phyloP scores from a whole-genome alignment of 2,888 invertebrate species.

The Ditylenchus weischeri region DNA sequence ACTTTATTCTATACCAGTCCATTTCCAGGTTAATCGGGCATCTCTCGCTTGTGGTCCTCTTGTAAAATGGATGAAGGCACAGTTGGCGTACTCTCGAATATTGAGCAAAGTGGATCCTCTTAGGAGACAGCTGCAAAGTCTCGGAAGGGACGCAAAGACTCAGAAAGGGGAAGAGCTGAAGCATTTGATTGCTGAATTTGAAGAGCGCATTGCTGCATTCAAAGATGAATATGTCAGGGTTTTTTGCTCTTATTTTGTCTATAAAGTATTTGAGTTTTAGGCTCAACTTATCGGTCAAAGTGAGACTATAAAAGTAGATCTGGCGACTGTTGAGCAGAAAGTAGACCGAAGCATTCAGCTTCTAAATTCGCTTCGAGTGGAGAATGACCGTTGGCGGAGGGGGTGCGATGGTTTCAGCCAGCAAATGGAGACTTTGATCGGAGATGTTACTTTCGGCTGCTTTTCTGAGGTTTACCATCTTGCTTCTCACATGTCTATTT shows the following conservation, averaged over 20 bases:
- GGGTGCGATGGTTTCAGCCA: constrained; percentile 96
- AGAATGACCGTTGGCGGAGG: constrained; percentile 84
- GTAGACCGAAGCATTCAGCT: constrained; percentile 90
- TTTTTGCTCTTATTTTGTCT: too few species aligned
- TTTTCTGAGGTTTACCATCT: constrained; percentile 90
- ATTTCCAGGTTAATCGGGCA: constrained; percentile 72
- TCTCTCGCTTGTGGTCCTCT: constrained; percentile 98
- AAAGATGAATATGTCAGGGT: constrained; percentile 77
- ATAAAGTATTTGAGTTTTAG: constrained; percentile 60
- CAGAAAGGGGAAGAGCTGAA: constrained; percentile 87
- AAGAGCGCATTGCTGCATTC: constrained; percentile 71
- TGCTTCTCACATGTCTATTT: constrained; percentile 72
- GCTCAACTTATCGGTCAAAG: constrained; percentile 97
- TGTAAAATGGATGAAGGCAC: constrained; percentile 99
- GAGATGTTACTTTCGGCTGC: constrained; percentile 82
- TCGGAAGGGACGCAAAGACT: constrained; percentile 88
- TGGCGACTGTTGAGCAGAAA: constrained; percentile 96
- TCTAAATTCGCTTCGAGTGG: constrained; percentile 87
- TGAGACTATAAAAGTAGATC: constrained; percentile 93
- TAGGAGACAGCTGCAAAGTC: constrained; percentile 82
- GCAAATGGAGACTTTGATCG: constrained; percentile 98
- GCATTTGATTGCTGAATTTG: constrained; percentile 64
- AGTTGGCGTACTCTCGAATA: constrained; percentile 98
- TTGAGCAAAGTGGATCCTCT: constrained; percentile 88
- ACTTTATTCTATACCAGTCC: neutral